Evolutionary conservation across 2,797 vertebrate genomes (phyloP).

Genomic region (Pangasius sanitwongsei): DNA sequence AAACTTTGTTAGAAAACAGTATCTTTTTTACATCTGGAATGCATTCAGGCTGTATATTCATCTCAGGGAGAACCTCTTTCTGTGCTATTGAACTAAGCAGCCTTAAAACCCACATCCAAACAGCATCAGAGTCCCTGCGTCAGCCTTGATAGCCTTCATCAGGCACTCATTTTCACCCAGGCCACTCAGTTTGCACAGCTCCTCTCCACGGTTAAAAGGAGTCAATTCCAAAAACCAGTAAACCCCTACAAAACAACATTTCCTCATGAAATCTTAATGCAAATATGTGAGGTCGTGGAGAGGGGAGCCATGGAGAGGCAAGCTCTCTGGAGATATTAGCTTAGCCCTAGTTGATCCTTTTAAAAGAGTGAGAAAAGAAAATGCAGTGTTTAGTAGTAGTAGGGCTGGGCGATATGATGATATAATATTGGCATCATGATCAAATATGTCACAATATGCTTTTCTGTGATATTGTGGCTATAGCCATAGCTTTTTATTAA

Average conservation of each 20-base stretch:
- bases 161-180: conserved; percentile 62
- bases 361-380: neutral
- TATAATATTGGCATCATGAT: neutral
- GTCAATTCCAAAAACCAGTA: conserved; percentile 65
- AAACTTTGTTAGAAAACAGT: neutral
- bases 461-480: neutral
- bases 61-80: conserved; percentile 64
- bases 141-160: conserved; percentile 64
- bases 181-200: conserved; percentile 53
- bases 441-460: neutral
- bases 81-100: conserved; percentile 50
- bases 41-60: conserved; percentile 62
- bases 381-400: neutral
- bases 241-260: conserved; percentile 58
- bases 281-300: conserved; percentile 54
- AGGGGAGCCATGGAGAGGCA: conserved; percentile 34
- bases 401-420: neutral
- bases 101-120: conserved; percentile 63
- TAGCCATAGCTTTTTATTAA: too few species aligned
- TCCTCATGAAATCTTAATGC: conserved; percentile 73
- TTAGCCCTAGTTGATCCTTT: conserved; percentile 30
- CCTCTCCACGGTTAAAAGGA: conserved; percentile 65
- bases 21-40: neutral
- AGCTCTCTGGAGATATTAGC: conserved; percentile 38
- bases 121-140: conserved; percentile 72